Evolutionary conservation across 2,797 vertebrate genomes (phyloP).

Genomic region (Myotis findleyi): DNA sequence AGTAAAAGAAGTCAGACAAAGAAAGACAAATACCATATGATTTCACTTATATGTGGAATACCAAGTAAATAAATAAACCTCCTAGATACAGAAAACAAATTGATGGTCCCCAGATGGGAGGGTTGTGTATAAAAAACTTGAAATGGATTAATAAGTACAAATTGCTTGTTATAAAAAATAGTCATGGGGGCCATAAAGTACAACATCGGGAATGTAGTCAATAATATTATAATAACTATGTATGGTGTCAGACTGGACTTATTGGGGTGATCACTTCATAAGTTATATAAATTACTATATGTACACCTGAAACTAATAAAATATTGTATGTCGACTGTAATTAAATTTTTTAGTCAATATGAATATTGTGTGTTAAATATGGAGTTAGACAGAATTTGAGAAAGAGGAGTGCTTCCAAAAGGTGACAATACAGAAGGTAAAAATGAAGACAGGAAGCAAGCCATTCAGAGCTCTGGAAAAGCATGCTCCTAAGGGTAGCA

Average conservation of each 20-base stretch:
- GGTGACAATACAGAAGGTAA: not conserved
- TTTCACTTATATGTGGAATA: not conserved
- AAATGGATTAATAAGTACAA: not conserved
- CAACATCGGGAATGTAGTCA: not conserved
- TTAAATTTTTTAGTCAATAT: not conserved
- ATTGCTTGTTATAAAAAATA: not conserved
- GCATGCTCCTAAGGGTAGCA: not conserved
- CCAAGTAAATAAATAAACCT: not conserved
- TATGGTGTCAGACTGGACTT: not conserved
- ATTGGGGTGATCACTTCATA: not conserved
- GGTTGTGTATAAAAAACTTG: not conserved
- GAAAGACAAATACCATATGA: not conserved
- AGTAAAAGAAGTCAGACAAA: not conserved
- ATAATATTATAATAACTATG: not conserved
- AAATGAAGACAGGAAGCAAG: not conserved
- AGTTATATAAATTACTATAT: not conserved
- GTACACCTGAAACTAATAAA: not conserved
- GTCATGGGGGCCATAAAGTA: not conserved
- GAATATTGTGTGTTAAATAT: not conserved
- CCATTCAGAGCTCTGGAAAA: not conserved
- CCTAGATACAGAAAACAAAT: not conserved
- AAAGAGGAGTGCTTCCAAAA: not conserved
- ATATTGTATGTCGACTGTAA: not conserved
- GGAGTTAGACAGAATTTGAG: not conserved
- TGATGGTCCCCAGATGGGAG: not conserved